Percentiles rank a stretch among this genome's conserved stretches.
Conservation (phyloP, 2,888 invertebrate genomes). For the Epistrophella euchroma region DNA sequence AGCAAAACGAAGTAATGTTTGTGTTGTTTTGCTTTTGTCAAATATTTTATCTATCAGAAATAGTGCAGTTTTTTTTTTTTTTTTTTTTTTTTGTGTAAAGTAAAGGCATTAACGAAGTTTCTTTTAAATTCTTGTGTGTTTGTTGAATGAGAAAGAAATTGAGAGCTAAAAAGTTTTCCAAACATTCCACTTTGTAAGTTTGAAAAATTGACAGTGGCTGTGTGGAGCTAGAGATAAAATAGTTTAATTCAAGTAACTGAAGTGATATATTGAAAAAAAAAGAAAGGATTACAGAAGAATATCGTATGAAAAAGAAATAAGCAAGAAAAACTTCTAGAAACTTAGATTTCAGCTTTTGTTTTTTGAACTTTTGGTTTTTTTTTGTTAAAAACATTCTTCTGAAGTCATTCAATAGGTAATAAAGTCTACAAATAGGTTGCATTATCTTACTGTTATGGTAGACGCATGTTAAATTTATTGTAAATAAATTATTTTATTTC, state of each 20-base stretch:
- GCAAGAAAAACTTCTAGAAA: background rate
- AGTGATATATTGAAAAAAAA: conserved; percentile 11
- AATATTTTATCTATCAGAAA: conserved; percentile 26
- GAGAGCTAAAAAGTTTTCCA: conserved; percentile 51
- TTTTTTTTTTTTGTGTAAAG: background rate
- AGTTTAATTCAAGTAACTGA: conserved; percentile 3
- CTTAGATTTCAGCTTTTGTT: background rate
- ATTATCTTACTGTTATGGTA: no score
- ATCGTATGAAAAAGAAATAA: conserved; percentile 1
- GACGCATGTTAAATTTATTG: no score
- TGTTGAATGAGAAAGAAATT: conserved; percentile 38
- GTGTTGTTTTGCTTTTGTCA: conserved; percentile 16
- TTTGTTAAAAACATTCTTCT: background rate
- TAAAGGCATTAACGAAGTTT: conserved; percentile 62
- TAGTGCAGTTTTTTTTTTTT: conserved; percentile 11
- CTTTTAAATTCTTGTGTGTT: conserved; percentile 42
- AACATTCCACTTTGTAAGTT: conserved; percentile 54
- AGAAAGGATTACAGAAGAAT: background rate
- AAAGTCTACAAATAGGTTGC: no score
- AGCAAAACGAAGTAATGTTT: conserved; percentile 2
- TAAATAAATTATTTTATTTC: no score
- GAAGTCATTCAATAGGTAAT: no score
- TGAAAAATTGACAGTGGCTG: conserved; percentile 49
- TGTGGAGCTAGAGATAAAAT: conserved; percentile 14
- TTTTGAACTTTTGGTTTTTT: background rate